These are phyloP conservation scores for Brachionus manjavacas DNA, from an alignment of 1,140 invertebrate genomes.

Conservation along the genomic window DNA sequence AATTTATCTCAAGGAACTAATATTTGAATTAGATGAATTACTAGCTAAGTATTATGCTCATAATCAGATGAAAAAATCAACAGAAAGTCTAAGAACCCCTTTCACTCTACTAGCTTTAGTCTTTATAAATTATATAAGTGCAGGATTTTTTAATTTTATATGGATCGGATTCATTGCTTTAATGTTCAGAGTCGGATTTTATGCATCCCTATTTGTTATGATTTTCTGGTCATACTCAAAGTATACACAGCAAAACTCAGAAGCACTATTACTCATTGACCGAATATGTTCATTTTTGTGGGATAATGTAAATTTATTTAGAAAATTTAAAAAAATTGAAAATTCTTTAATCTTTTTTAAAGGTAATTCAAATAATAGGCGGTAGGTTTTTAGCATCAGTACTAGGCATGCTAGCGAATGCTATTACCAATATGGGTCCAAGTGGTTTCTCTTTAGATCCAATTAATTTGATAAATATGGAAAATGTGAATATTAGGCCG, in stretches of 20 bases:
- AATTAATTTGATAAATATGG: background rate
- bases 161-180: background rate
- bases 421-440: background rate
- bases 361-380: background rate
- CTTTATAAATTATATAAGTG: background rate
- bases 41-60: conserved; percentile 77
- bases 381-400: background rate
- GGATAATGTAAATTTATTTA: background rate
- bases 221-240: conserved; percentile 1
- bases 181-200: background rate
- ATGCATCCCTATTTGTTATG: background rate
- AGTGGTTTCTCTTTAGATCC: background rate
- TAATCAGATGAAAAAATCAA: conserved; percentile 84
- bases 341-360: background rate
- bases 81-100: background rate
- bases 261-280: background rate
- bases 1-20: conserved; percentile 65
- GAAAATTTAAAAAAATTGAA: background rate
- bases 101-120: background rate
- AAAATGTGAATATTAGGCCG: background rate
- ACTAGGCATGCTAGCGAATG: background rate
- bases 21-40: conserved; percentile 74
- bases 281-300: background rate
- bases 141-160: conserved; percentile 13
- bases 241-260: background rate